Conservation (phyloP, 2,113 vertebrate species). For the Gallinago jamesoni region DNA sequence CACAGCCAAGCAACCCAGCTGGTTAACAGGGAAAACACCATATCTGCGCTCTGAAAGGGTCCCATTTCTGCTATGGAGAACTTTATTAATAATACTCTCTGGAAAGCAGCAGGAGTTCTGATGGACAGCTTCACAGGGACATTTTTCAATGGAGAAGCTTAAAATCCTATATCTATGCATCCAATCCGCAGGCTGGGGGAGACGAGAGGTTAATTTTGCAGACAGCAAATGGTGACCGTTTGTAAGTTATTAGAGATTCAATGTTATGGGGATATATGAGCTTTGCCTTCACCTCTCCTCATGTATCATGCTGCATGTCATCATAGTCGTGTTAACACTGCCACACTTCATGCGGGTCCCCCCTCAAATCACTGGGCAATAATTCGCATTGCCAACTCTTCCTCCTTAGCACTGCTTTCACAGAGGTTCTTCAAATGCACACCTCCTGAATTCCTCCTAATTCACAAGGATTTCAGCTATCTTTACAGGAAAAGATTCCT, state of each 20-base stretch:
- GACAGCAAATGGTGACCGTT: not conserved
- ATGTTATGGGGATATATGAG: not conserved
- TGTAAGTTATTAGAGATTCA: not conserved
- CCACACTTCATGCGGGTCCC: not conserved
- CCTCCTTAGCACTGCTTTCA: not conserved
- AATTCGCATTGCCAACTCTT: not conserved
- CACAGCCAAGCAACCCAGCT: constrained; percentile 44
- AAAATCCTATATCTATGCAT: not conserved
- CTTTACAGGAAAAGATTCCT: not conserved
- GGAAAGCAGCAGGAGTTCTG: not conserved
- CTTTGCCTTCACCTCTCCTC: constrained; percentile 27
- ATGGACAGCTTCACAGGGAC: constrained; percentile 14
- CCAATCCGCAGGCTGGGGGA: not conserved
- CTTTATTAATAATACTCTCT: constrained; percentile 46
- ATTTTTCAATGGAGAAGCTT: constrained; percentile 4
- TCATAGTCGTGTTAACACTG: not conserved
- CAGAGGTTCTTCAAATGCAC: not conserved
- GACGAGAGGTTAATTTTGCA: constrained; percentile 30
- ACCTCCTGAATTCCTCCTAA: not conserved
- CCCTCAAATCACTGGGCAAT: not conserved
- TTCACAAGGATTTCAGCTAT: not conserved
- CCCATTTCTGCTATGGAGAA: constrained; percentile 16
- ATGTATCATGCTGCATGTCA: not conserved
- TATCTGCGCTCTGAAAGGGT: constrained; percentile 19
- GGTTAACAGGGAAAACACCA: constrained; percentile 40